These are phyloP conservation scores for Neuroterus valhalla DNA, from an alignment of 1,140 invertebrate species.

Conservation along the genomic window DNA sequence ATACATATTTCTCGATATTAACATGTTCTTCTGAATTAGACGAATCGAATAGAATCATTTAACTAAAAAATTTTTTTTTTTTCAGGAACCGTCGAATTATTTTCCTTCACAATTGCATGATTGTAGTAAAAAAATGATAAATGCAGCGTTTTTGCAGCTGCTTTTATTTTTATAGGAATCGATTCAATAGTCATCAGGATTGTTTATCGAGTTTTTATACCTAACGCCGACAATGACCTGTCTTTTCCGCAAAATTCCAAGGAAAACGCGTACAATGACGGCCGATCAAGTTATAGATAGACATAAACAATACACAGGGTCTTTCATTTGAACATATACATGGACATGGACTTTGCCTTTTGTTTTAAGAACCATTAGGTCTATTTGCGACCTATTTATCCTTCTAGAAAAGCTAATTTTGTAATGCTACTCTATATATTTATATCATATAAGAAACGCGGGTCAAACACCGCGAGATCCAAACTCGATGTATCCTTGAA, in stretches of 20 bases:
- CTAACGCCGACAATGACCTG: conserved; percentile 57
- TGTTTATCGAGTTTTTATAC: conserved; percentile 48
- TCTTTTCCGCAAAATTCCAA: conserved; percentile 56
- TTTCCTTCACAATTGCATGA: not conserved
- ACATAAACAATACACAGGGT: conserved; percentile 32
- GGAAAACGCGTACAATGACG: conserved; percentile 53
- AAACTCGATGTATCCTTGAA: conserved; percentile 25
- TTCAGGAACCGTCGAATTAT: conserved; percentile 42
- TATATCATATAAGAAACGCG: conserved; percentile 19
- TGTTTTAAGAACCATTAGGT: conserved; percentile 12
- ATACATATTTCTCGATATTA: too few relatives aligned
- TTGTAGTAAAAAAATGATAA: conserved; percentile 42
- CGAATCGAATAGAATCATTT: too few relatives aligned
- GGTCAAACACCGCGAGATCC: conserved; percentile 28
- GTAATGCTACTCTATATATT: conserved; percentile 33
- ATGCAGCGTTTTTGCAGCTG: conserved; percentile 46
- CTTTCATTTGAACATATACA: conserved; percentile 12
- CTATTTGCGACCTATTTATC: not conserved
- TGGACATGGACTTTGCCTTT: conserved; percentile 36
- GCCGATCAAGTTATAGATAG: conserved; percentile 46
- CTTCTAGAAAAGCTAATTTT: conserved; percentile 17
- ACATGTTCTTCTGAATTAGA: too few relatives aligned
- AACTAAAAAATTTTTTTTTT: too few relatives aligned
- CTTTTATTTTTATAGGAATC: conserved; percentile 48
- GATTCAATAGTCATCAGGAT: conserved; percentile 48